Evolutionary conservation across 2,113 vertebrate genomes (phyloP).

Genomic region (Baryphthengus martii): DNA sequence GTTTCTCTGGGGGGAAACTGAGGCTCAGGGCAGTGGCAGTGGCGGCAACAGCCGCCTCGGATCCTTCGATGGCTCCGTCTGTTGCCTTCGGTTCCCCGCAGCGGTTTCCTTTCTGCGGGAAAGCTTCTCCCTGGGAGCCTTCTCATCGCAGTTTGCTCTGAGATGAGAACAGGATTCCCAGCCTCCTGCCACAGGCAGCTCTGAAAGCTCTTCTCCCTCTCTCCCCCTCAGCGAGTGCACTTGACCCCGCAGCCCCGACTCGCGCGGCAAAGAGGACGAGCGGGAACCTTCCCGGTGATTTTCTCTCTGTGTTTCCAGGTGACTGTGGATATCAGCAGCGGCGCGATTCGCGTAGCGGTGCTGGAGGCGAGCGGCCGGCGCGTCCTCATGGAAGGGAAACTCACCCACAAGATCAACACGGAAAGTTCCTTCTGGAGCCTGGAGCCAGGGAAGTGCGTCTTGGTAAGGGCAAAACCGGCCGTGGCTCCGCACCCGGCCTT

Average conservation of each 20-base stretch:
- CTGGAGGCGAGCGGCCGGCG: conserved; percentile 74
- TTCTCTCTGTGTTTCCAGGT: conserved; percentile 76
- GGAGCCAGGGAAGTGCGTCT: conserved; percentile 87
- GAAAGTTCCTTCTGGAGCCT: conserved; percentile 96
- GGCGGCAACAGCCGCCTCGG: neutral
- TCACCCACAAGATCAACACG: conserved; percentile 92
- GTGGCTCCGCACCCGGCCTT: fast-evolving
- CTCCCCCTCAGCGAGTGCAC: neutral
- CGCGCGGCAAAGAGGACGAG: neutral
- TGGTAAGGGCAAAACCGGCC: conserved; percentile 71
- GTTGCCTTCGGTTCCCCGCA: neutral
- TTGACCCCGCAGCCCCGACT: neutral
- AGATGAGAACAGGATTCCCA: neutral
- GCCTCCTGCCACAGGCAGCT: neutral
- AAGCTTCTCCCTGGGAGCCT: neutral
- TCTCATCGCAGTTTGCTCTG: neutral
- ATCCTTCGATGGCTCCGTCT: neutral
- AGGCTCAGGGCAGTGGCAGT: fast-evolving
- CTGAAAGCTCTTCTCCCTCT: neutral
- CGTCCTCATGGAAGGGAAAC: conserved; percentile 87
- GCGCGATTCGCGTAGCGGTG: conserved; percentile 78
- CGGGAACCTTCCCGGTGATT: neutral
- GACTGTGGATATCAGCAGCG: conserved; percentile 77
- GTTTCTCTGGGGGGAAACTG: neutral
- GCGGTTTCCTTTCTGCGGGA: neutral